Evolutionary conservation across 2,113 vertebrate genomes (phyloP), one percentile per base, ranked within the genome.

Genomic region (Nesoenas mayeri): DNA sequence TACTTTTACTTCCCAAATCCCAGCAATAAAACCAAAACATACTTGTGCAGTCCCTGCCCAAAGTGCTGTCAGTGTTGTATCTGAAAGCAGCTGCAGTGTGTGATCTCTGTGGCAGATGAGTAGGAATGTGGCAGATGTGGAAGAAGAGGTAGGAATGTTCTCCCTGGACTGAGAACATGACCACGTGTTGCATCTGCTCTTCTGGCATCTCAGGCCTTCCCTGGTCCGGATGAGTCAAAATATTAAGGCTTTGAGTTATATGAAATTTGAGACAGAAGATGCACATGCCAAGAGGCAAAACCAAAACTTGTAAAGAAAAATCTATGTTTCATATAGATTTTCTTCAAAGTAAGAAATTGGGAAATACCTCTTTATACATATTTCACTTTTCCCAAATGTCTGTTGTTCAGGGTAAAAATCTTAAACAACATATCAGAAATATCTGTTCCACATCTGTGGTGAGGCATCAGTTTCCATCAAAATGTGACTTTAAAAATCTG

Each of bases 361-460:
- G 42, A 83, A 84, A 18, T 32, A 67, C 62, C 48, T 44, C 20
- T 44, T 36, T 20, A 16, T 18, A 15, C 2, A 1, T 51, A 25
- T 60, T 69, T 11, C 10, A 42, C 25, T 40, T 79, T 58, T 54
- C 11, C 44, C 15, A 51, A n/a, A 26, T 34, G 2, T 32, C 28
- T 79, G 15, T 36, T 50, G 15, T 36, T 73, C 44, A 32, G 47
- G 7, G 31, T 56, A 79, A 74, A 74, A 83, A 56, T 64, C 17
- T 47, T 66, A 56, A 64, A 73, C 10, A 12, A 21, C 65, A 70
- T 66, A 42, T 21, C 64, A 22, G 31, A 93, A 83, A 70, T 61
- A 74, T 10, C 34, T 88, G 16, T 32, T 79, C 32, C 0, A 0
- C 57, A 22, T 79, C 26, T 60, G 25, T 56, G 48, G 1, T 28